Base-by-base conservation (phyloP, 2,888 invertebrate species). In the Eucriotettix oculatus region DNA sequence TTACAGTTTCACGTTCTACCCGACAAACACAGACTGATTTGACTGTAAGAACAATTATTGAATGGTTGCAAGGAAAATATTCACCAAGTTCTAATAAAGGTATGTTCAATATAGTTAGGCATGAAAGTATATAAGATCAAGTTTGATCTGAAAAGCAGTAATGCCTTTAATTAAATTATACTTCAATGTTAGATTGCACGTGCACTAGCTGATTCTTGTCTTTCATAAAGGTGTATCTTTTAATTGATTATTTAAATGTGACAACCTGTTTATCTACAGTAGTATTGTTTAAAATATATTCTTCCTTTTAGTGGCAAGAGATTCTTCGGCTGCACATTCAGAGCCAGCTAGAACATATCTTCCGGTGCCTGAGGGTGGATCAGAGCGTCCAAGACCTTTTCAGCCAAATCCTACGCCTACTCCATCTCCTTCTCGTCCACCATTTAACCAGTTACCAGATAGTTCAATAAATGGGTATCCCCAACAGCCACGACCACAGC, bases 1-100 rank as follows among this genome's bases (percentile, higher is more conserved):
- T 48, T 48, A 14, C 48, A 48, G 48, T 48, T n/a, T 1, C 48
- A 12, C 12, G 48, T 14, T n/a, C n/a, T 14, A 48, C 48, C 5
- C 48, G 48, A 12, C 60, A 60, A 41, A 48, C 60, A n/a, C 63
- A 64, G n/a, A 67, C 83, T 58, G 86, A 86, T 69, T 81, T 84
- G 70, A 85, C 86, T 82, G 85, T 86, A 60, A 80, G 82, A 71
- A 84, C 86, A 69, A 81, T 87, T 66, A 79, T 87, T 61, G 82
- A 84, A 66, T 87, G 86, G 86, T 79, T 87, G 64, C 86, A 86
- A 71, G 83, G 82, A 65, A 79, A 84, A 48, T 48, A 48, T n/a
- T 29, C 29, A 29, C 29, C 29, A 29, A 9, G 48, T 48, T 7
- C 12, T 9, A 48, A 48, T n/a, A 48, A 48, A 48, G 48, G 48